Conservation (phyloP, 1,140 invertebrate species). For the Drosophila parabipectinata region DNA sequence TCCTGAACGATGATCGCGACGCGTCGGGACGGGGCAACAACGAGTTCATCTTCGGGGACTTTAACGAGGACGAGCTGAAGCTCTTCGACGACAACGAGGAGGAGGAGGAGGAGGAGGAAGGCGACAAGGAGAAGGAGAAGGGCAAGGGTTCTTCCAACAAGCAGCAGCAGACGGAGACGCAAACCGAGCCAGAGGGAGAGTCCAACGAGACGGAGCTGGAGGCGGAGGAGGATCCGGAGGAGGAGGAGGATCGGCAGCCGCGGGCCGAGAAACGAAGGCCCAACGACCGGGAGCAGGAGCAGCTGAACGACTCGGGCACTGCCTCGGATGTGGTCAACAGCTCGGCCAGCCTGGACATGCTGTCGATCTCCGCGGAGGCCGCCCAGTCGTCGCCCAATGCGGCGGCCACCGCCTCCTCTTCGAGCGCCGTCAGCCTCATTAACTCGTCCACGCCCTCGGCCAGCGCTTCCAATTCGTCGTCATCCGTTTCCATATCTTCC, state of each 20-base stretch:
- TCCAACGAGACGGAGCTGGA: conserved; percentile 3
- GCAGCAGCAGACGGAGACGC: conserved; percentile 29
- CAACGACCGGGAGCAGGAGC: conserved; percentile 10
- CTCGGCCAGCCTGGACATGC: conserved; percentile 68
- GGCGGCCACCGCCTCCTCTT: conserved; percentile 21
- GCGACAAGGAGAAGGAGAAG: not conserved
- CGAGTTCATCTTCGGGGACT: conserved; percentile 83
- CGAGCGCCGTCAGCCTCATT: conserved; percentile 43
- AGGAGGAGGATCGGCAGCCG: conserved; percentile 17
- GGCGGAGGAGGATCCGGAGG: not conserved
- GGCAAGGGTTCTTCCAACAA: conserved; percentile 15
- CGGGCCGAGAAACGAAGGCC: not conserved
- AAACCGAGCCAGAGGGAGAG: not conserved
- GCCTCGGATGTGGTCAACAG: conserved; percentile 60
- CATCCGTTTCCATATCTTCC: conserved; percentile 47
- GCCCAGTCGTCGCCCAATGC: conserved; percentile 73
- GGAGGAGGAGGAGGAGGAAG: not conserved
- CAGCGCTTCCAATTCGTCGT: conserved; percentile 44
- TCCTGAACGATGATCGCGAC: conserved; percentile 85
- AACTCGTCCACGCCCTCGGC: conserved; percentile 43
- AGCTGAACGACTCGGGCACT: conserved; percentile 67
- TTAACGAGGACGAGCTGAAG: conserved; percentile 81
- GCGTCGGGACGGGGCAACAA: conserved; percentile 51
- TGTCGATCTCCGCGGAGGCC: conserved; percentile 66
- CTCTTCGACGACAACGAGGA: conserved; percentile 71